Evolutionary conservation across 2,797 vertebrate genomes (phyloP), one percentile per base, ranked within the genome.

Genomic region (Lithobates sylvaticus): DNA sequence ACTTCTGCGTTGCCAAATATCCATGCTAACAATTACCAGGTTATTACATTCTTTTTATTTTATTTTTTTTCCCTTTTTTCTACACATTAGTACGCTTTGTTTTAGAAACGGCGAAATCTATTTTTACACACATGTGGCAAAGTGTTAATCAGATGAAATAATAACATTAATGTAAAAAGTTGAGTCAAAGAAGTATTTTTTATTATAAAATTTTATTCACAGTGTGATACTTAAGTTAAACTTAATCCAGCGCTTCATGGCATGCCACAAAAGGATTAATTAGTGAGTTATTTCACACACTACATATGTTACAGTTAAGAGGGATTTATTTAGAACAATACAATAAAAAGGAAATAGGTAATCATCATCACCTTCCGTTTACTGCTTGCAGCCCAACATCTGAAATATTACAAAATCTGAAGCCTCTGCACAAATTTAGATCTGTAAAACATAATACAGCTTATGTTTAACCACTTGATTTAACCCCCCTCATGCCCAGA

Each of bases 1-100:
- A 87, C 76, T 84, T 84, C 86, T 87, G 64, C 86, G 79, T 87
- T 87, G 76, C 70, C 81, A 84, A 87, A 87, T 27, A 87, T 80
- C 71, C 81, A 76, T 87, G 71, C 76, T 84, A 79, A 84, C 86
- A 78, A 87, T 87, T 87, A 79, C 36, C 44, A 15, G 71, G 76
- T 80, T 84, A 84, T 87, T 87, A 80, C 75, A 84, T 80, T 84
- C 76, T 80, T 34, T 78, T 70, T 32, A 29, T 29, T 29, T 29
- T 29, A 29, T 58, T 73, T 44, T 83, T 54, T 47, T 47, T 29
- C 32, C 27, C 18, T 29, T 50, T 64, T 47, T 85, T 79, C 54
- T 67, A 29, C 54, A 76, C 32, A 74, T 50, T 78, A 26, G 76
- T 42, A 76, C 75, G 76, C 26, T 83, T 61, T 76, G 42, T 44